Conservation (phyloP, 2,888 invertebrate species). For the Leucoma salicis region DNA sequence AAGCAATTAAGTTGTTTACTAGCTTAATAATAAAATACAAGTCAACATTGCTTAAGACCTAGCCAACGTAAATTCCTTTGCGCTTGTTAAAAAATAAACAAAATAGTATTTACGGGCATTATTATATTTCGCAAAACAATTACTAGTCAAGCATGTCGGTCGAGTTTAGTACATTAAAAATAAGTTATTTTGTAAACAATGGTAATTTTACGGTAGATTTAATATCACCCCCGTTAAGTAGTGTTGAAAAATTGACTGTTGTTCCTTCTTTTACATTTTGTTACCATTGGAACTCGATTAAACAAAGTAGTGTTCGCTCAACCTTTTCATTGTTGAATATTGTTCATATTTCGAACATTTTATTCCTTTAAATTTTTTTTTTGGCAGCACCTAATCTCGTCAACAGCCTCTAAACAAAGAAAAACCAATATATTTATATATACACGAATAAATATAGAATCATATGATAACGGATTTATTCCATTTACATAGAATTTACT, state of each 20-base stretch:
- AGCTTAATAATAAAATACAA: neutral
- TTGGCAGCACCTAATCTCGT: neutral
- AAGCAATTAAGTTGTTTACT: too few species aligned
- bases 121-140: slow-evolving; percentile 39
- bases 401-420: neutral
- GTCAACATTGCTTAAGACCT: neutral
- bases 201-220: slow-evolving; percentile 75
- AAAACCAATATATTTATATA: neutral
- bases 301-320: neutral
- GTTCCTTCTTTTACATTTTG: neutral
- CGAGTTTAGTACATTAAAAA: slow-evolving; percentile 39
- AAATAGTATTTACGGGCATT: neutral
- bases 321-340: neutral
- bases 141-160: slow-evolving; percentile 29
- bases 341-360: neutral
- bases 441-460: too few species aligned
- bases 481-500: too few species aligned
- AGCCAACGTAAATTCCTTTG: neutral
- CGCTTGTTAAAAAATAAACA: neutral
- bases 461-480: too few species aligned
- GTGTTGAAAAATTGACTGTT: neutral
- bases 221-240: slow-evolving; percentile 34
- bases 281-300: neutral
- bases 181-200: slow-evolving; percentile 74
- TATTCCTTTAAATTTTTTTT: neutral